Evolutionary conservation across 2,888 invertebrate genomes (phyloP), one percentile per base, ranked within the genome.

Genomic region (Drosophila robusta): DNA sequence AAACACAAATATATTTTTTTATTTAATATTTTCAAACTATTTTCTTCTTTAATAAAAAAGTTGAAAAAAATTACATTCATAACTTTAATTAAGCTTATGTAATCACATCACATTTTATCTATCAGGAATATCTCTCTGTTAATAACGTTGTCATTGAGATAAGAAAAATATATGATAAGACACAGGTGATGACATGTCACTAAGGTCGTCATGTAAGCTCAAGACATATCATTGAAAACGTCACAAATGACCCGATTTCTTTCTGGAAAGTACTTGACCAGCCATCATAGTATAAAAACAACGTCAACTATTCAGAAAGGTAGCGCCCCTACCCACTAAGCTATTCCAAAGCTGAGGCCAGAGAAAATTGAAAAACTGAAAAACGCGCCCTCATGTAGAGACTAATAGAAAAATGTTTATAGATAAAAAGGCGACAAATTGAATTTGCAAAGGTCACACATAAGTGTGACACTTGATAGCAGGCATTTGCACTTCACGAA

Each of bases 401-500:
- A 57, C 82, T 91, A 90, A 91, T 90, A 89, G 90, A 89, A 83
- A 89, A 89, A 90, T 90, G 78, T 84, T 90, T 87, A 68, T 89
- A 89, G 90, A 83, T 89, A 90, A 84, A 91, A 88, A 90, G 89
- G 83, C 72, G 88, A 83, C 83, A 90, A 90, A 90, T 91, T 91
- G 77, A 90, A 91, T 90, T 91, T 91, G 80, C 84, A 89, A 90
- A 91, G 90, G 91, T 91, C 90, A 91, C 83, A 89, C 86, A 83
- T 78, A 79, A 88, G 85, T 90, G 88, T 58, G 83, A 87, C 86
- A 90, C 90, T 90, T 88, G 87, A 89, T 80, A 80, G 55, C 84
- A 84, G 85, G 83, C 84, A 72, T 74, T 81, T 58, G 63, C 89
- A 89, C 83, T 80, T 80, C 67, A 71, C 60, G 50, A 41, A 24